Conservation (phyloP, 1,140 invertebrate species). For the Portunus trituberculatus region DNA sequence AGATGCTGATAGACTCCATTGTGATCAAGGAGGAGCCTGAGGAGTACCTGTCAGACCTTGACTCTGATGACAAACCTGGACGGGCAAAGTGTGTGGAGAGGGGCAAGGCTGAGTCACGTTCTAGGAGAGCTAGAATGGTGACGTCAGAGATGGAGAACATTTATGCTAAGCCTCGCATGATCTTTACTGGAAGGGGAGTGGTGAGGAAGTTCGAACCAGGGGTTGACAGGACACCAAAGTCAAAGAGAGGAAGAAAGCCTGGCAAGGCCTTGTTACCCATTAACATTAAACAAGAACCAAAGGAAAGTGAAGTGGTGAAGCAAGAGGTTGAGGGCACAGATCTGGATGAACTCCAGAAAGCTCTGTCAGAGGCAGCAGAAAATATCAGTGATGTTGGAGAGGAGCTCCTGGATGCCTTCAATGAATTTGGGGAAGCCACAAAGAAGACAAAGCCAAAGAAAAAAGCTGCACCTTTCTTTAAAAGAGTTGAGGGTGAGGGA, state of each 20-base stretch:
- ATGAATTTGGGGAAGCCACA: constrained; percentile 63
- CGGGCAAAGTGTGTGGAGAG: constrained; percentile 16
- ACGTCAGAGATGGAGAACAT: constrained; percentile 72
- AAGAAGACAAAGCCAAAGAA: constrained; percentile 56
- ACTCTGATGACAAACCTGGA: constrained; percentile 21
- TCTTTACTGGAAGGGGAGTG: constrained; percentile 68
- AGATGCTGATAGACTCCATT: background rate
- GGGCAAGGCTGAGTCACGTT: constrained; percentile 32
- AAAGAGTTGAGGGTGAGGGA: constrained; percentile 65
- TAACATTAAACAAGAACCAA: constrained; percentile 67
- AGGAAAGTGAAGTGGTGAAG: constrained; percentile 43
- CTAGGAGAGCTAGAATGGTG: constrained; percentile 67
- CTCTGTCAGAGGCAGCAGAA: constrained; percentile 66
- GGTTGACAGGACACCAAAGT: constrained; percentile 68
- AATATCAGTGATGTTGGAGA: constrained; percentile 69
- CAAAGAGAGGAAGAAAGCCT: constrained; percentile 66
- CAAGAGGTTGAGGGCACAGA: constrained; percentile 46
- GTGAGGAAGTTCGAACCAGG: constrained; percentile 71
- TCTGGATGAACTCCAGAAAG: constrained; percentile 63
- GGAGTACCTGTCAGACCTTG: constrained; percentile 69
- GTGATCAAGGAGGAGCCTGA: constrained; percentile 70
- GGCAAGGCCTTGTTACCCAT: constrained; percentile 42
- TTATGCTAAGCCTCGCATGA: constrained; percentile 71
- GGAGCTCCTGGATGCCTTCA: constrained; percentile 65
- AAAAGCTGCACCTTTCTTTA: constrained; percentile 58